phyloP scores from a whole-genome alignment of 2,888 invertebrate species.

The Tanypteryx hageni region DNA sequence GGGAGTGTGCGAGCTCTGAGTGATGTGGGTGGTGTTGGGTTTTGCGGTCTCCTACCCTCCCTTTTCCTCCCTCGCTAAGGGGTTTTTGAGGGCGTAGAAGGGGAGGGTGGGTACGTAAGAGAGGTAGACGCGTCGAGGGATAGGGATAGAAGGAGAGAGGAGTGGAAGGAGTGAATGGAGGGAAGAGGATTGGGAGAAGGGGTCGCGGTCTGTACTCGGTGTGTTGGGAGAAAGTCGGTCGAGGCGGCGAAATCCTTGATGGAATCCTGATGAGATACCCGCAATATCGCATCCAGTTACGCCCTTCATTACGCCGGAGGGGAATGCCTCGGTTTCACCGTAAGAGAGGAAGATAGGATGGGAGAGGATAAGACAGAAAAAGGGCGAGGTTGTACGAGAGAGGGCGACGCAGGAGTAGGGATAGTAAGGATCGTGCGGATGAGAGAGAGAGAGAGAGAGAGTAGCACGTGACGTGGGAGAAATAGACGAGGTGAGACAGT shows the following conservation, averaged over 20 bases:
- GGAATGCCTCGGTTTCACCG: conserved; percentile 11
- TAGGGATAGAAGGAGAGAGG: too few species aligned
- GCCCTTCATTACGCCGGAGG: conserved; percentile 45
- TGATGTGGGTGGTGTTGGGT: not conserved
- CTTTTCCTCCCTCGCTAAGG: not conserved
- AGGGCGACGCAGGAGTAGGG: too few species aligned
- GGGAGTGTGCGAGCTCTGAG: not conserved
- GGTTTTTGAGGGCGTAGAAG: not conserved
- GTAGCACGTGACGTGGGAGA: not conserved
- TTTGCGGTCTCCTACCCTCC: conserved; percentile 22
- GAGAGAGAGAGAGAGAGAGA: too few species aligned
- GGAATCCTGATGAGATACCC: conserved; percentile 55
- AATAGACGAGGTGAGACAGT: not conserved
- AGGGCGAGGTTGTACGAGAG: not conserved
- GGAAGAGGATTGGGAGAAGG: not conserved
- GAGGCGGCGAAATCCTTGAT: conserved; percentile 33
- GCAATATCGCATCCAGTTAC: conserved; percentile 54
- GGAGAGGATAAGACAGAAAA: not conserved
- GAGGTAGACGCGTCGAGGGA: not conserved
- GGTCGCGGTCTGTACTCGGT: conserved; percentile 15
- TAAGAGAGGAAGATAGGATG: not conserved
- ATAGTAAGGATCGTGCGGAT: too few species aligned
- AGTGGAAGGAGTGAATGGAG: not conserved
- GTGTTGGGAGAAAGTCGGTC: conserved; percentile 34
- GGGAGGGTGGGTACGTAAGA: not conserved